Evolutionary conservation across 1,140 invertebrate species (phyloP).

Genomic region (Meloidogyne chitwoodi): DNA sequence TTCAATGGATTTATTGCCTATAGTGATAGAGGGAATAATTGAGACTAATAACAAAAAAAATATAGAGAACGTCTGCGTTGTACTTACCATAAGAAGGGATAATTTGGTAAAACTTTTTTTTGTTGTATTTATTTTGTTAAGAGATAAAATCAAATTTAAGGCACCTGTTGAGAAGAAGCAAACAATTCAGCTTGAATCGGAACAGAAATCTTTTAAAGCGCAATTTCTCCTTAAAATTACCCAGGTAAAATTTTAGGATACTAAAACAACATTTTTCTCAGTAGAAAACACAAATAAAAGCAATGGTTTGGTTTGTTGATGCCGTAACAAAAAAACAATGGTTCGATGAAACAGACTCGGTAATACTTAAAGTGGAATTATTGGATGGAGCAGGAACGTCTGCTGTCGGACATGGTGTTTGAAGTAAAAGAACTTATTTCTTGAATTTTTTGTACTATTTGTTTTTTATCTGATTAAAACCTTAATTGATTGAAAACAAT

Average conservation of each 20-base stretch:
- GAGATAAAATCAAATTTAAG: slow-evolving; percentile 7
- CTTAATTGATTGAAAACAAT: not conserved
- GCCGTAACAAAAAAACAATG: slow-evolving; percentile 15
- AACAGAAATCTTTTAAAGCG: slow-evolving; percentile 18
- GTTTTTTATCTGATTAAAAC: no score
- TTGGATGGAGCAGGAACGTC: not conserved
- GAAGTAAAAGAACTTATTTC: not conserved
- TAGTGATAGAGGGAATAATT: slow-evolving; percentile 17
- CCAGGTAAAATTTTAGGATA: not conserved
- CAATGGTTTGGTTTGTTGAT: slow-evolving; percentile 15
- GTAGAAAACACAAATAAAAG: slow-evolving; percentile 15
- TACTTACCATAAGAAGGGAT: slow-evolving; percentile 15
- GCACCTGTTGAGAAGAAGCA: slow-evolving; percentile 9
- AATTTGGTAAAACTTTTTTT: not conserved
- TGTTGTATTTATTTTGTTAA: not conserved
- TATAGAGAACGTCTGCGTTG: slow-evolving; percentile 18
- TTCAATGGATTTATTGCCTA: slow-evolving; percentile 12
- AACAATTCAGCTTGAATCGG: slow-evolving; percentile 15
- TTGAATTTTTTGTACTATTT: not conserved
- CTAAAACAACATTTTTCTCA: not conserved
- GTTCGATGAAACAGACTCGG: slow-evolving; percentile 14
- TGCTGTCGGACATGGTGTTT: not conserved
- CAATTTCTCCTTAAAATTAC: slow-evolving; percentile 26
- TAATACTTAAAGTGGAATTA: slow-evolving; percentile 11
- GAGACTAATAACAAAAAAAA: slow-evolving; percentile 16